Evolutionary conservation across 2,797 vertebrate genomes (phyloP).

Genomic region (Oophaga sylvatica): DNA sequence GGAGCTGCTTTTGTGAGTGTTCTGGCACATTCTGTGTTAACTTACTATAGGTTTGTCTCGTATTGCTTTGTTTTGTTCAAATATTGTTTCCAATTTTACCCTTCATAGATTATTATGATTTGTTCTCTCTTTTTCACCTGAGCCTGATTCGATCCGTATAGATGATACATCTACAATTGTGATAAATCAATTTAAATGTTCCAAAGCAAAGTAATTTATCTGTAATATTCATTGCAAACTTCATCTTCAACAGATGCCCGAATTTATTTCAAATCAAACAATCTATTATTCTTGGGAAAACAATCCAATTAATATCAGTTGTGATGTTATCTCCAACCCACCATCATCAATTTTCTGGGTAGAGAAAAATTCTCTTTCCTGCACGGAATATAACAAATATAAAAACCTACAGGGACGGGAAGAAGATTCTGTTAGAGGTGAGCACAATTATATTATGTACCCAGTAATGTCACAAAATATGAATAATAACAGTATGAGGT

Average conservation of each 20-base stretch:
- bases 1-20: background rate
- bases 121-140: background rate
- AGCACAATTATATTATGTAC: slow-evolving; percentile 30
- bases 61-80: background rate
- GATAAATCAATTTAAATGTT: slow-evolving; percentile 34
- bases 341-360: slow-evolving; percentile 90
- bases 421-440: slow-evolving; percentile 92
- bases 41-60: too few relatives aligned
- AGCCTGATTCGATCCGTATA: background rate
- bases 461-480: too few relatives aligned
- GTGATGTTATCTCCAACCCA: slow-evolving; percentile 92
- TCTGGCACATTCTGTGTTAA: background rate
- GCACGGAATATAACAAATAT: slow-evolving; percentile 84
- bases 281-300: slow-evolving; percentile 97
- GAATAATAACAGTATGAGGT: too few relatives aligned
- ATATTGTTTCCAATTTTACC: background rate
- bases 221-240: slow-evolving; percentile 31
- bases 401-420: slow-evolving; percentile 81
- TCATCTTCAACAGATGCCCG: slow-evolving; percentile 84
- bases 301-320: slow-evolving; percentile 97
- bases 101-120: background rate
- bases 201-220: slow-evolving; percentile 29
- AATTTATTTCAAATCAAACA: slow-evolving; percentile 93
- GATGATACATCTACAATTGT: background rate
- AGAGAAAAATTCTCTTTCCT: slow-evolving; percentile 87